phyloP scores from a whole-genome alignment of 2,113 vertebrate genomes.

The Naja naja region DNA sequence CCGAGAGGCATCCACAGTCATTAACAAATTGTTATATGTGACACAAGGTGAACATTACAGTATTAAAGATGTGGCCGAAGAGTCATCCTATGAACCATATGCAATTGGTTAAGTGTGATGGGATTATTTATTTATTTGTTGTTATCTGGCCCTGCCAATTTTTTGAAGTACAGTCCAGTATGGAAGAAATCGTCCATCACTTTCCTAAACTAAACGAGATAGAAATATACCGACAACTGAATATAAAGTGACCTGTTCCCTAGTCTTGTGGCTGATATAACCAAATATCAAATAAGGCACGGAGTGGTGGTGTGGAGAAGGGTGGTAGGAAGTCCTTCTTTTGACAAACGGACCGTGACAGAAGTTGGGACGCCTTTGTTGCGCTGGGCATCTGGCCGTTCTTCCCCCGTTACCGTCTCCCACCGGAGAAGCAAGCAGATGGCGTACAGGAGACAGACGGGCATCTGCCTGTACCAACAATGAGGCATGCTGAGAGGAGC shows the following conservation, averaged over 20 bases:
- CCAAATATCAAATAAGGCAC: neutral
- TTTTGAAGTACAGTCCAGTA: neutral
- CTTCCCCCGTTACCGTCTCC: neutral
- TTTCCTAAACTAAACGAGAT: neutral
- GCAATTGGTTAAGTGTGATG: neutral
- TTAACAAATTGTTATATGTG: neutral
- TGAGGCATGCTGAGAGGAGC: neutral
- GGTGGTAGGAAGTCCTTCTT: neutral
- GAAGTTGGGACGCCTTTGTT: neutral
- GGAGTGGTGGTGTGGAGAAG: neutral
- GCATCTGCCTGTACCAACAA: neutral
- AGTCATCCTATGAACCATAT: neutral
- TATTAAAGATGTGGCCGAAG: neutral
- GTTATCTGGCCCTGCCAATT: neutral
- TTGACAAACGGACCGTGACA: neutral
- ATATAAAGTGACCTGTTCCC: neutral
- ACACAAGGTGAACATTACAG: neutral
- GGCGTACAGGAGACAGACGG: neutral
- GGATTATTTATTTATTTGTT: no score
- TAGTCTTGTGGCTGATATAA: neutral
- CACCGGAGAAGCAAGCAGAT: neutral
- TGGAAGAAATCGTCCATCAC: neutral
- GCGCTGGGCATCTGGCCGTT: neutral
- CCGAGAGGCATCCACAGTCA: neutral
- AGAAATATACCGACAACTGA: neutral